phyloP scores from a whole-genome alignment of 2,888 invertebrate genomes.

The Agonum fuliginosum region DNA sequence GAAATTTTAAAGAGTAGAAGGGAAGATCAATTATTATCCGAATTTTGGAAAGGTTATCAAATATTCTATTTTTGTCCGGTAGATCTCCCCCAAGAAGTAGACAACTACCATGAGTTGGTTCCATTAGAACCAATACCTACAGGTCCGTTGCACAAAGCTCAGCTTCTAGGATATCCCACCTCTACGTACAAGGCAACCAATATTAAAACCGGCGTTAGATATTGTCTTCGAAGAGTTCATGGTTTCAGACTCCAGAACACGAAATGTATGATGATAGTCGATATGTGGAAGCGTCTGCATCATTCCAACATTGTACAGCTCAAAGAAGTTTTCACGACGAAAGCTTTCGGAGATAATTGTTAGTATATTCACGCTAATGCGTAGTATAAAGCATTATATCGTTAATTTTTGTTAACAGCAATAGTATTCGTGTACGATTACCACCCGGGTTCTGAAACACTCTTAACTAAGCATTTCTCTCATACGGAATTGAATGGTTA shows the following conservation, averaged over 20 bases:
- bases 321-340: conserved; percentile 94
- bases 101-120: conserved; percentile 91
- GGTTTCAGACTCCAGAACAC: conserved; percentile 88
- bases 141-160: conserved; percentile 78
- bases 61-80: conserved; percentile 67
- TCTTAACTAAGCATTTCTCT: conserved; percentile 90
- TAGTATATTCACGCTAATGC: conserved; percentile 72
- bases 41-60: conserved; percentile 34
- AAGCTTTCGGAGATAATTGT: conserved; percentile 97
- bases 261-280: conserved; percentile 89
- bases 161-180: conserved; percentile 83
- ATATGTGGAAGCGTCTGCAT: conserved; percentile 95
- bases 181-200: conserved; percentile 94
- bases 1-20: not conserved
- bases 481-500: conserved; percentile 79
- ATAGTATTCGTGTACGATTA: conserved; percentile 97
- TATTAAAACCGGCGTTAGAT: conserved; percentile 88
- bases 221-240: conserved; percentile 92
- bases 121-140: conserved; percentile 85
- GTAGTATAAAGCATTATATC: not conserved
- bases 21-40: conserved; percentile 31
- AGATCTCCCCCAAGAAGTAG: conserved; percentile 91
- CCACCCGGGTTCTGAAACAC: conserved; percentile 92
- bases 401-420: conserved; percentile 76
- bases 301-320: conserved; percentile 96